Conservation (phyloP, 2,113 vertebrate genomes). For the Phrynocephalus versicolor region DNA sequence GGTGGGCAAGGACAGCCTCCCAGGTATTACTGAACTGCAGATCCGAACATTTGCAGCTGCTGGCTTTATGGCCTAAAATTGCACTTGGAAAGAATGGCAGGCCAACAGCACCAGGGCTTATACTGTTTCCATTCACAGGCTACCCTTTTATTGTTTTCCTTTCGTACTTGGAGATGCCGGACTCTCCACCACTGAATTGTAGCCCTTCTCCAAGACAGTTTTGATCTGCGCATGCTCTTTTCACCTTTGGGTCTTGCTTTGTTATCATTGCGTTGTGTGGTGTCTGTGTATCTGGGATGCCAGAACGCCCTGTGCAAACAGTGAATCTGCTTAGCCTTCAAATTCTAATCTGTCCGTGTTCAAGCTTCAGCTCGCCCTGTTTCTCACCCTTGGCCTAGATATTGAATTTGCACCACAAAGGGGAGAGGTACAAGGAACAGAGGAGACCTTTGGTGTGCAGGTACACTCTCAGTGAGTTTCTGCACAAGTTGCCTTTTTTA, state of each 20-base stretch:
- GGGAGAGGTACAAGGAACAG: constrained; percentile 13
- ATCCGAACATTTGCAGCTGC: neutral
- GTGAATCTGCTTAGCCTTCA: neutral
- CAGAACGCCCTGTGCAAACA: neutral
- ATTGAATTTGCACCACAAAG: neutral
- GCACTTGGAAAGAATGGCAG: neutral
- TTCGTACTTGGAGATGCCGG: neutral
- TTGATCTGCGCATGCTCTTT: neutral
- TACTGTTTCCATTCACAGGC: neutral
- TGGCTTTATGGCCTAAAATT: neutral
- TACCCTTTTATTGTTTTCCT: neutral
- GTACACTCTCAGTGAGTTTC: neutral
- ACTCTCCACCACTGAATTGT: neutral
- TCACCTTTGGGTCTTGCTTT: neutral
- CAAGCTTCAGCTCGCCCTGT: neutral
- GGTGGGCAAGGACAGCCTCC: neutral
- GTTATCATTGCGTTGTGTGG: too few species aligned
- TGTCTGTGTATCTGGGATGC: too few species aligned
- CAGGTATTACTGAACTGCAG: neutral
- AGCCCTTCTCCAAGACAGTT: neutral
- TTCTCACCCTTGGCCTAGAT: constrained; percentile 18
- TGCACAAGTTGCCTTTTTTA: neutral
- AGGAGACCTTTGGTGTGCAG: neutral
- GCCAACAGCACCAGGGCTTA: neutral
- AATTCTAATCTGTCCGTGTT: neutral